Evolutionary conservation across 2,888 invertebrate species (phyloP), one percentile per base, ranked within the genome.

Genomic region (Aphodius sticticus): DNA sequence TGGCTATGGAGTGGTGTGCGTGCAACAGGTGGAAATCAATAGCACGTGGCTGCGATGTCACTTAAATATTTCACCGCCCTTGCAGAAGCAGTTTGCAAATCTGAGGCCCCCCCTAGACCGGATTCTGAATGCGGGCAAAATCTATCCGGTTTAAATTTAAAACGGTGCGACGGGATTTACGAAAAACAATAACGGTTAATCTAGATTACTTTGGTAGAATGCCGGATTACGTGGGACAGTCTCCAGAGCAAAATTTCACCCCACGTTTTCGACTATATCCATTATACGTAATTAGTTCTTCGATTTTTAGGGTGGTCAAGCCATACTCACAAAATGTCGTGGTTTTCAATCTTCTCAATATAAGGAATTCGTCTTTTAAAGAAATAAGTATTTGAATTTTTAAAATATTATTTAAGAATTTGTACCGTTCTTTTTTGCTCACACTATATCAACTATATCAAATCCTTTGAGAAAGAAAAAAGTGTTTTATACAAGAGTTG

Each of bases 1-100:
- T 53, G 12, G 7, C 7, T 53, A 9, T 7, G 15, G 37, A n/a
- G 74, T n/a, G 74, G 37, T n/a, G 74, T 35, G 35, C 35, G 12
- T 26, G 74, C 74, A 74, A 74, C 74, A 74, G 74, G 74, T 74
- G 74, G 74, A 74, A 74, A 74, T 74, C 74, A 37, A 74, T 74
- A 74, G 36, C 74, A 74, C 74, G 74, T 74, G 74, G 74, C 16
- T 35, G 35, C 37, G 35, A 53, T 53, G 35, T 37, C 74, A 37
- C 35, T 74, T 74, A 37, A 74, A 74, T 74, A 74, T 74, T 74
- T 74, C 74, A 74, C 35, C 35, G 53, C 53, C 53, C 53, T 12
- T 14, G 72, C n/a, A 72, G 35, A 36, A 72, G 74, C 9, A 6
- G 16, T 26, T 74, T 74, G 74, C 37, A 14, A 35, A 14, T 16